Conservation (phyloP, 2,888 invertebrate genomes). For the Chymomyza caudatula region DNA sequence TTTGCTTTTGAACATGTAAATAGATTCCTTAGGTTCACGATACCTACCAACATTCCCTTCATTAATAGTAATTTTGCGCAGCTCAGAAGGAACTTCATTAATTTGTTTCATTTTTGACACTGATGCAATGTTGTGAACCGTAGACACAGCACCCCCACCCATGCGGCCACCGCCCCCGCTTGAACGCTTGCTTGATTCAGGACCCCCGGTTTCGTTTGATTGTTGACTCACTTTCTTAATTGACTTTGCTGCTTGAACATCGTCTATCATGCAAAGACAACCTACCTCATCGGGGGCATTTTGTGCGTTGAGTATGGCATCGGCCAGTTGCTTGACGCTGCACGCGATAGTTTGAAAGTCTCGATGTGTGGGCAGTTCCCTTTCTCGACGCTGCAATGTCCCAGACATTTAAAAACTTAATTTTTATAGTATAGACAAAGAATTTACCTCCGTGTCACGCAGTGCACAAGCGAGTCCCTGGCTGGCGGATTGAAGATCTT, state of each 20-base stretch:
- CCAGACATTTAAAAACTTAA: background rate
- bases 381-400: constrained; percentile 59
- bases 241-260: background rate
- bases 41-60: background rate
- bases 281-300: constrained; percentile 39
- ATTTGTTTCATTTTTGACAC: constrained; percentile 30
- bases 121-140: background rate
- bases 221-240: background rate
- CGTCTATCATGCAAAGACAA: too few species aligned
- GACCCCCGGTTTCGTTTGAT: background rate
- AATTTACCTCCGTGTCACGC: constrained; percentile 63
- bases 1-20: constrained; percentile 3
- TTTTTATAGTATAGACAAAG: background rate
- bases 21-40: background rate
- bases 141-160: background rate
- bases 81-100: constrained; percentile 56
- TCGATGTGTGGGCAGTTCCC: constrained; percentile 69
- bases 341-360: constrained; percentile 73
- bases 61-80: constrained; percentile 35
- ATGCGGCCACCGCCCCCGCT: constrained; percentile 2
- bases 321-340: constrained; percentile 75
- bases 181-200: too few species aligned
- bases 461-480: constrained; percentile 69
- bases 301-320: constrained; percentile 60
- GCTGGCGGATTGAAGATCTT: constrained; percentile 61